Conservation (phyloP, 2,888 invertebrate genomes). For the Ornithoptera priamus region DNA sequence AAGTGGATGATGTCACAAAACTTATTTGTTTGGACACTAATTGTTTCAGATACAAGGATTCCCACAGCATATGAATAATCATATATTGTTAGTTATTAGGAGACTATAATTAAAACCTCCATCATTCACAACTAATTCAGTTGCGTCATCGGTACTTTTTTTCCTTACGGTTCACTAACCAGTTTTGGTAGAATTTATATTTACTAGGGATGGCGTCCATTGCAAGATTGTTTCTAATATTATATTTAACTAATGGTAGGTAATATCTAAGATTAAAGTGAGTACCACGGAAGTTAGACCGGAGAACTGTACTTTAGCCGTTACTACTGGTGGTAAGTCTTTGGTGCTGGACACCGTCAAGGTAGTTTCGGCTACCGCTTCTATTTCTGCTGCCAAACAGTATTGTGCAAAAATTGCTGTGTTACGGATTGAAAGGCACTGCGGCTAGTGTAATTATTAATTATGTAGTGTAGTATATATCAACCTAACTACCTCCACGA, state of each 20-base stretch:
- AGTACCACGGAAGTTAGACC: too few relatives aligned
- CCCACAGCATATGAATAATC: constrained; percentile 10
- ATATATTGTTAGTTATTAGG: constrained; percentile 20
- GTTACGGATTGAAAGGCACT: too few relatives aligned
- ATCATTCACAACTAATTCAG: constrained; percentile 8
- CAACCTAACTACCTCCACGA: too few relatives aligned
- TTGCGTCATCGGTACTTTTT: constrained; percentile 16
- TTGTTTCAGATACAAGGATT: neutral
- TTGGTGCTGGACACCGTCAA: too few relatives aligned
- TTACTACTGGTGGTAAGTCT: too few relatives aligned
- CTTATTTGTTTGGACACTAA: constrained; percentile 4
- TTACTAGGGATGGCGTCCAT: constrained; percentile 16
- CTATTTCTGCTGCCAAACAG: too few relatives aligned
- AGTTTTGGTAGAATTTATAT: constrained; percentile 5
- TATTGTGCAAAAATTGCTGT: too few relatives aligned
- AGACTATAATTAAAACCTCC: constrained; percentile 6
- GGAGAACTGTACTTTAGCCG: too few relatives aligned
- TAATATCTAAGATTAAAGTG: too few relatives aligned
- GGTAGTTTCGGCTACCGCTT: too few relatives aligned
- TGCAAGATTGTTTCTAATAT: neutral
- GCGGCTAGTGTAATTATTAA: too few relatives aligned
- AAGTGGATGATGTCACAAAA: neutral
- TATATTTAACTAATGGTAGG: neutral
- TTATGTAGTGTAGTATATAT: too few relatives aligned
- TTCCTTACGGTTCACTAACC: constrained; percentile 2